Percentiles rank a stretch among this genome's conserved stretches.
Evolutionary conservation across 2,888 invertebrate genomes (phyloP).

Genomic region (Spodoptera exigua): DNA sequence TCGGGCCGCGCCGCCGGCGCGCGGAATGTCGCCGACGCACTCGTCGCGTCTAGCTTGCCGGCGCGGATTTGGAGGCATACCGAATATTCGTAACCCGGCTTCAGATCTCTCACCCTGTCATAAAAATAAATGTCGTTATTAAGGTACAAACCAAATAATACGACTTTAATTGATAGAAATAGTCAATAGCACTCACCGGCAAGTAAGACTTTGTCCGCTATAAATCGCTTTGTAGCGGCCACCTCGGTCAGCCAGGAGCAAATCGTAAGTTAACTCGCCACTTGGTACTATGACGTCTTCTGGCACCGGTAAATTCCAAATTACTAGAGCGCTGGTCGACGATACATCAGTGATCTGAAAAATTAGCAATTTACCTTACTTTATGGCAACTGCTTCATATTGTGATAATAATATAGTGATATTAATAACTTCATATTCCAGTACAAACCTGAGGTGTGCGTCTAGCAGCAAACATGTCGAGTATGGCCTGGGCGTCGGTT

Average conservation of each 20-base stretch:
- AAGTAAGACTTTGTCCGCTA: conserved; percentile 93
- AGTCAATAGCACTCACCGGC: conserved; percentile 84
- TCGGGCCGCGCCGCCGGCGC: conserved; percentile 96
- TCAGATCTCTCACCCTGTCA: conserved; percentile 92
- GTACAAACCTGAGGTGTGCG: conserved; percentile 91
- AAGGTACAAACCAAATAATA: not conserved
- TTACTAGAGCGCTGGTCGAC: conserved; percentile 95
- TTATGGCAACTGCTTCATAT: too few relatives aligned
- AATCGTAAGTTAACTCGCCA: conserved; percentile 93
- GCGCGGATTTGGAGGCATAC: conserved; percentile 94
- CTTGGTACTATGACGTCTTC: conserved; percentile 85
- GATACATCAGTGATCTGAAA: conserved; percentile 94
- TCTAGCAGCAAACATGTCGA: conserved; percentile 93
- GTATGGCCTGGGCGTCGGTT: conserved; percentile 91
- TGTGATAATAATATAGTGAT: too few relatives aligned
- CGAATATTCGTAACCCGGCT: conserved; percentile 96
- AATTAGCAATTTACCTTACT: not conserved
- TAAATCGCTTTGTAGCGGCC: conserved; percentile 96
- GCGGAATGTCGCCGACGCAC: conserved; percentile 94
- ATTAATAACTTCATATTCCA: not conserved
- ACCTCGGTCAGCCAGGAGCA: conserved; percentile 94
- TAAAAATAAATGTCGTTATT: conserved; percentile 4
- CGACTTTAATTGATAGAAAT: not conserved
- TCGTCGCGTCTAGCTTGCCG: conserved; percentile 93
- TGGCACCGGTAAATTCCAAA: conserved; percentile 92